A percentile compares a stretch with the other conserved stretches of the same genome.
Conservation (phyloP, 2,888 invertebrate genomes). For the Callimorpha dominula region DNA sequence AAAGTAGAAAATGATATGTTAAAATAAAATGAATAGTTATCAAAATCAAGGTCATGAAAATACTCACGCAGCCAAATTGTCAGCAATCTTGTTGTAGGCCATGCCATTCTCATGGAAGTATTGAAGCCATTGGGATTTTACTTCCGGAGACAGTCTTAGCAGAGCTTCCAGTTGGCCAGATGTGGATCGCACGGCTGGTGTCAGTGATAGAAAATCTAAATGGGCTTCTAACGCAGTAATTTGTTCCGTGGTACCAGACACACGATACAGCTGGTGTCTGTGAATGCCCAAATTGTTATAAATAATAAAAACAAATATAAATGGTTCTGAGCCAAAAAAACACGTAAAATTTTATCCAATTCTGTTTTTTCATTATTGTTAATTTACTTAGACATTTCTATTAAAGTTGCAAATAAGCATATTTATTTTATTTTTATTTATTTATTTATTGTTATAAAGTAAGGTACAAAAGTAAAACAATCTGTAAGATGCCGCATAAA, state of each 20-base stretch:
- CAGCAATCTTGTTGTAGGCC: conserved; percentile 65
- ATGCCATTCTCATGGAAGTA: conserved; percentile 68
- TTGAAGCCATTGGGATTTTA: conserved; percentile 69
- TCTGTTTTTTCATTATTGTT: too few species aligned
- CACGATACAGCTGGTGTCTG: conserved; percentile 75
- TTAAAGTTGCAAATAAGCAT: neutral
- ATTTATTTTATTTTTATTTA: too few species aligned
- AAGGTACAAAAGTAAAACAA: too few species aligned
- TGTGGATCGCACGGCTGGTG: conserved; percentile 58
- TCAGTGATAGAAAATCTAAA: conserved; percentile 70
- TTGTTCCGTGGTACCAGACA: conserved; percentile 65
- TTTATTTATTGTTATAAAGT: too few species aligned
- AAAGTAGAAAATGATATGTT: too few species aligned
- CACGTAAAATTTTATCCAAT: neutral
- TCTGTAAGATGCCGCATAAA: too few species aligned
- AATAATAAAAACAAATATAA: too few species aligned
- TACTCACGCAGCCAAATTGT: conserved; percentile 76
- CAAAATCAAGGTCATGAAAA: too few species aligned
- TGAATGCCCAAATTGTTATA: conserved; percentile 20
- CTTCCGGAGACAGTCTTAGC: conserved; percentile 71
- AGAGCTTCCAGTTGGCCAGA: conserved; percentile 70
- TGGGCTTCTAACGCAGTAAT: conserved; percentile 63
- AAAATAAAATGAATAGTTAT: too few species aligned
- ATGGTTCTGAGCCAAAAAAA: too few species aligned
- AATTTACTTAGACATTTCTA: too few species aligned